phyloP scores from a whole-genome alignment of 2,888 invertebrate species.

The Lottia scabra region DNA sequence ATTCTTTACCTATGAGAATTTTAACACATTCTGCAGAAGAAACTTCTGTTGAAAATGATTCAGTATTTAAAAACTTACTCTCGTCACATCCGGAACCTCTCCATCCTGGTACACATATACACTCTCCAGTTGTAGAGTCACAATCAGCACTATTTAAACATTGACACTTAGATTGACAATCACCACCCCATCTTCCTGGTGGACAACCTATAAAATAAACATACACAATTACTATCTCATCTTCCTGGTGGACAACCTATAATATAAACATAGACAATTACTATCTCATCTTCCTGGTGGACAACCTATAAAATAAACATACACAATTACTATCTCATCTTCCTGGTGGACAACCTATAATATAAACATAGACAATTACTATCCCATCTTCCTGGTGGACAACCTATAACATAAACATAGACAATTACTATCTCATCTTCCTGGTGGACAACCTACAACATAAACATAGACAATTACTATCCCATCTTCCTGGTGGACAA shows the following conservation, averaged over 20 bases:
- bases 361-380: too few relatives aligned
- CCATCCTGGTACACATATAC: conserved; percentile 59
- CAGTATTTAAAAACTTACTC: conserved; percentile 44
- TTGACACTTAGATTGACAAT: conserved; percentile 46
- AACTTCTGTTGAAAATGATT: background rate
- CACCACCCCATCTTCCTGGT: conserved; percentile 50
- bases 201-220: conserved; percentile 48
- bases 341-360: too few relatives aligned
- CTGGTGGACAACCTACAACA: too few relatives aligned
- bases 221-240: background rate
- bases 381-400: too few relatives aligned
- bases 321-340: background rate
- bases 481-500: conserved; percentile 74
- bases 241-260: conserved; percentile 27
- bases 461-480: too few relatives aligned
- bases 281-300: conserved; percentile 52
- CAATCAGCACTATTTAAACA: conserved; percentile 58
- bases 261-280: conserved; percentile 44
- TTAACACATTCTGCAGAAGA: too few relatives aligned
- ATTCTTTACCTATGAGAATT: too few relatives aligned
- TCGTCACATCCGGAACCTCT: conserved; percentile 53
- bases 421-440: too few relatives aligned
- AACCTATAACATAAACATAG: too few relatives aligned
- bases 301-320: conserved; percentile 45
- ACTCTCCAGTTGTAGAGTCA: conserved; percentile 69